Base-by-base conservation (phyloP, 2,797 vertebrate genomes). In the Mallotus villosus region DNA sequence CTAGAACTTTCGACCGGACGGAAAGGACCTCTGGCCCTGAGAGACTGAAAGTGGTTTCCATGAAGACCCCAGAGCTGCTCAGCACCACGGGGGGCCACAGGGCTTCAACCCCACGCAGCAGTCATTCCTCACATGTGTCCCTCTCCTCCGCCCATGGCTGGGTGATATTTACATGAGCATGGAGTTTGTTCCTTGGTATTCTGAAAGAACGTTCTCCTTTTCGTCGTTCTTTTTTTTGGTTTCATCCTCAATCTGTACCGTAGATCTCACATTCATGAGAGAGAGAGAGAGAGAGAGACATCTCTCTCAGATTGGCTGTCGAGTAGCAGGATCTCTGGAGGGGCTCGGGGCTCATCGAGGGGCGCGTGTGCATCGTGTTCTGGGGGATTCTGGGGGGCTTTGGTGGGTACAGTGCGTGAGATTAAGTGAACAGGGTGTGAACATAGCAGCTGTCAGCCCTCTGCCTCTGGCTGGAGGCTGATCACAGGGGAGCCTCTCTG, bases 361-460 rank as follows among this genome's bases (percentile, higher is more conserved):
- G 24, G 11, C 17, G 25, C 27, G 60, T 62, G 24, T 32, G 11
- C 41, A 46, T 46, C 2, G 12, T 29, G 25, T 55, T 73, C 67
- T 70, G 73, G 58, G 29, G 53, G 55, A 62, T 76, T 46, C 41
- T 46, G 41, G 41, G 41, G 12, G 41, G 41, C 41, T 60, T 21
- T 73, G 74, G 51, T 27, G 84, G 77, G 74, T 84, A 70, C 66
- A 74, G 46, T 58, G 32, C 55, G 37, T 22, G 59, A 84, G 85
- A 86, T 88, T 89, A 86, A 78, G 14, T 73, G 79, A 78, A 72
- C 68, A 71, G 71, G 80, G 84, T 81, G 80, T 80, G 78, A 86
- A 84, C 73, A 74, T 25, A 71, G 70, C 84, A 88, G 85, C 85
- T 89, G 86, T 86, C 84, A 77, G 72, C 77, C 82, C 80, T 85